A percentile compares a stretch with the other conserved stretches of the same genome.
phyloP scores from a whole-genome alignment of 2,113 vertebrate genomes.

The Oreocharis arfaki region DNA sequence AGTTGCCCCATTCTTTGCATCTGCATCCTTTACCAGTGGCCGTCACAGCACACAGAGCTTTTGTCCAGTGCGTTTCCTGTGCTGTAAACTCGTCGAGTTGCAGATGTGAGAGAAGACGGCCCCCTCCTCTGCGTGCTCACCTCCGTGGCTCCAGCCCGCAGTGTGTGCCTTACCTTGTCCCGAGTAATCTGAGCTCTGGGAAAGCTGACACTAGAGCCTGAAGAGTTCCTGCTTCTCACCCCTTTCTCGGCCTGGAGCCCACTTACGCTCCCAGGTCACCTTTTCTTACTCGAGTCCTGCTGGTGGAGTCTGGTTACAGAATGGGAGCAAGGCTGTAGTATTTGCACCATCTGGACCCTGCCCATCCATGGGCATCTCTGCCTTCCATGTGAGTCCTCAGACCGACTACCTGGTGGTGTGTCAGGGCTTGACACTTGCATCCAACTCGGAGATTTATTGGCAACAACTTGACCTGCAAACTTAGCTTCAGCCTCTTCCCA shows the following conservation, averaged over 20 bases:
- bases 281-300: background rate
- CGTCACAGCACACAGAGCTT: conserved; percentile 73
- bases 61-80: conserved; percentile 73
- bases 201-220: conserved; percentile 54
- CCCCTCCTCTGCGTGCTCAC: background rate
- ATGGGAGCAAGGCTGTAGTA: background rate
- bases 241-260: conserved; percentile 1
- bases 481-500: background rate
- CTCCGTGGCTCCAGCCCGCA: background rate
- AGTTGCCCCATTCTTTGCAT: conserved; percentile 68
- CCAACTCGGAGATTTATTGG: background rate
- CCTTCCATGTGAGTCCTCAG: background rate
- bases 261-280: conserved; percentile 45
- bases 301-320: conserved; percentile 33
- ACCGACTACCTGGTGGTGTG: rapidly evolving
- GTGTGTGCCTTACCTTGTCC: conserved; percentile 65
- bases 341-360: rapidly evolving
- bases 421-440: background rate
- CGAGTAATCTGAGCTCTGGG: conserved; percentile 58
- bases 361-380: rapidly evolving
- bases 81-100: conserved; percentile 58
- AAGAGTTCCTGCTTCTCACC: background rate
- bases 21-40: conserved; percentile 57
- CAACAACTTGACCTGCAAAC: background rate
- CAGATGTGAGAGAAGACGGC: conserved; percentile 53